A percentile compares a stretch with the other conserved stretches of the same genome.
These are phyloP conservation scores for Drosophila kanapiae DNA, from an alignment of 1,140 invertebrate species.

Conservation along the genomic window DNA sequence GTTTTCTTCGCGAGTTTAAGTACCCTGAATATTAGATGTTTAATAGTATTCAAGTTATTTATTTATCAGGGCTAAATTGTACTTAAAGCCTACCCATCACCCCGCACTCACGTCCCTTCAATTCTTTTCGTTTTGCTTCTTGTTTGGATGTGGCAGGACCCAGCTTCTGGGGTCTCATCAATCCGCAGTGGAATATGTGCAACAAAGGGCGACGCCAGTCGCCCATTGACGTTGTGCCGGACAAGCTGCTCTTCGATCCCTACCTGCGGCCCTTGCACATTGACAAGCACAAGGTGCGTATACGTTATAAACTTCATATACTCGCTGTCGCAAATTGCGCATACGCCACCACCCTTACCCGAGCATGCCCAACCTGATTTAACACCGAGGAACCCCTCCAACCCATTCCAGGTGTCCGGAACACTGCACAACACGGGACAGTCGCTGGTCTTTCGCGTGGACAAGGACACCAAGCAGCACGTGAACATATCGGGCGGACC, in stretches of 20 bases:
- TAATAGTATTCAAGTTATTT: not conserved
- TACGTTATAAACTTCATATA: not conserved
- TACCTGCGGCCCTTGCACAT: constrained; percentile 94
- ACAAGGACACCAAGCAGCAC: constrained; percentile 93
- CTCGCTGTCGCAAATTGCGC: not conserved
- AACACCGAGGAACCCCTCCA: not conserved
- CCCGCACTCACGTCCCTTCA: constrained; percentile 22
- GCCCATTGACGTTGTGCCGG: constrained; percentile 97
- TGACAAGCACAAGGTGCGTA: constrained; percentile 94
- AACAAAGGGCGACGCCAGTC: constrained; percentile 96
- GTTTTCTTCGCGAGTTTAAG: too few species aligned
- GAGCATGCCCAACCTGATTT: not conserved
- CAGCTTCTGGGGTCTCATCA: constrained; percentile 98
- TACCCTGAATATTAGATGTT: not conserved
- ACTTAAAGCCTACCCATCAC: not conserved
- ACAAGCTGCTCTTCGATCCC: constrained; percentile 96
- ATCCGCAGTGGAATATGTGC: constrained; percentile 98
- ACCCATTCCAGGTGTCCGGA: constrained; percentile 91
- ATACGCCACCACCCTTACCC: not conserved
- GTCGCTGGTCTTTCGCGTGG: constrained; percentile 95
- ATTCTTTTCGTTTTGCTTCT: constrained; percentile 14
- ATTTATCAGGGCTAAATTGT: not conserved
- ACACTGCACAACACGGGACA: constrained; percentile 95
- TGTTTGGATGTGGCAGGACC: constrained; percentile 91
- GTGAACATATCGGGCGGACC: constrained; percentile 98